A percentile compares a stretch with the other conserved stretches of the same genome.
Conservation (phyloP, 1,140 invertebrate genomes). For the Pogonognathellus flavescens region DNA sequence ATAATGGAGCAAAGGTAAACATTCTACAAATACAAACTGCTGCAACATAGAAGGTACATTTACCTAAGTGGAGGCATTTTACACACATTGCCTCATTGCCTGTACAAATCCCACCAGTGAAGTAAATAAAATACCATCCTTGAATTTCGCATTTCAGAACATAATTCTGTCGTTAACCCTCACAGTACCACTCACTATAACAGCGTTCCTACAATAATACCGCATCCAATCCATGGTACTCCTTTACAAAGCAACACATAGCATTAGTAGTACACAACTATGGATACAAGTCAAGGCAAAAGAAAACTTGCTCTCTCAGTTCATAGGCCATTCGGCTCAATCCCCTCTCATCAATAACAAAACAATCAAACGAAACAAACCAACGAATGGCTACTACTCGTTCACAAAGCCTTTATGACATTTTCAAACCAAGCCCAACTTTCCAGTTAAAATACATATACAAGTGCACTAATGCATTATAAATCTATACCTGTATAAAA, state of each 20-base stretch:
- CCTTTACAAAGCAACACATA: constrained; percentile 1
- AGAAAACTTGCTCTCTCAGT: constrained; percentile 13
- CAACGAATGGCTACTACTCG: too few species aligned
- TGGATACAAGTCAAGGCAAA: constrained; percentile 43
- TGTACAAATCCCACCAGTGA: too few species aligned
- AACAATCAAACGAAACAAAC: not conserved
- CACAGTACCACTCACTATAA: too few species aligned
- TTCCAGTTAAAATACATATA: not conserved
- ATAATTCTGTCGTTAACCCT: constrained; percentile 21
- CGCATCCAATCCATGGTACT: not conserved
- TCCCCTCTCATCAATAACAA: not conserved
- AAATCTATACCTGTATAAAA: not conserved
- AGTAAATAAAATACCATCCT: constrained; percentile 10
- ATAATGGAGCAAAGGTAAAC: too few species aligned
- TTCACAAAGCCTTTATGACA: not conserved
- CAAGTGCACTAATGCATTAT: not conserved
- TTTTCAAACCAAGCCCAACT: constrained; percentile 32
- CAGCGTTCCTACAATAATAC: too few species aligned
- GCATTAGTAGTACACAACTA: not conserved
- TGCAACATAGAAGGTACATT: too few species aligned
- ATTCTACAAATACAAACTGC: too few species aligned
- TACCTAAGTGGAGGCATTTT: too few species aligned
- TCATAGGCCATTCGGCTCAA: not conserved
- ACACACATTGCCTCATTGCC: too few species aligned
- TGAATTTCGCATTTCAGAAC: constrained; percentile 40